Evolutionary conservation across 1,140 invertebrate genomes (phyloP).

Genomic region (fruit fly (Drosophila melanogaster)): DNA sequence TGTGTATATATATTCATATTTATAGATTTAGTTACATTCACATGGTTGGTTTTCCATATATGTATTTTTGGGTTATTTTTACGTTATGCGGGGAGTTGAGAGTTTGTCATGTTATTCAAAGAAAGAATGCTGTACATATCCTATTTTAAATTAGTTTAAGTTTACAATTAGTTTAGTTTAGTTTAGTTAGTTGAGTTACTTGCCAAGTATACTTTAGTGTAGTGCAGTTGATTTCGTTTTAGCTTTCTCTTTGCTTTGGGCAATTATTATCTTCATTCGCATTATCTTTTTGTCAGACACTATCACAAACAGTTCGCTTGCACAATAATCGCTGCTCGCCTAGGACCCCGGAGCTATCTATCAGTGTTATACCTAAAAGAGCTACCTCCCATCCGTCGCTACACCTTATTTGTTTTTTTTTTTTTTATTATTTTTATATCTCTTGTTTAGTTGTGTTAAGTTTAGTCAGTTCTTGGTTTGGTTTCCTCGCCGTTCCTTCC

Average conservation of each 20-base stretch:
- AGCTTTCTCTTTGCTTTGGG: conserved; percentile 32
- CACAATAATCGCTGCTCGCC: conserved; percentile 44
- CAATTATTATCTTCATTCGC: conserved; percentile 77
- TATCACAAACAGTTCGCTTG: conserved; percentile 81
- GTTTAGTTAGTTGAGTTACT: conserved; percentile 29
- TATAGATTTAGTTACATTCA: conserved; percentile 37
- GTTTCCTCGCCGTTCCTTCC: conserved; percentile 1
- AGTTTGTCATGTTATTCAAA: conserved; percentile 12
- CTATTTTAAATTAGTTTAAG: conserved; percentile 14
- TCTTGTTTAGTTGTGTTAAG: conserved; percentile 40
- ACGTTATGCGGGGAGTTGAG: conserved; percentile 36
- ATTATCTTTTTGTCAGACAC: conserved; percentile 81
- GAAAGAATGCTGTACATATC: conserved; percentile 29
- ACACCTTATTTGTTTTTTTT: not conserved
- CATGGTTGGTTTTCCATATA: conserved; percentile 18
- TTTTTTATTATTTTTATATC: not conserved
- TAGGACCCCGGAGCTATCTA: conserved; percentile 59
- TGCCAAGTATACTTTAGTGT: conserved; percentile 69
- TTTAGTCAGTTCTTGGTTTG: conserved; percentile 73
- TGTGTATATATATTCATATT: conserved; percentile 14
- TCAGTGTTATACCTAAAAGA: conserved; percentile 29
- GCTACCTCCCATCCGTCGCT: conserved; percentile 1
- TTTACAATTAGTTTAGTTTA: conserved; percentile 29
- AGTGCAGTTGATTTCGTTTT: conserved; percentile 53
- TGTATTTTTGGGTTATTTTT: conserved; percentile 22